Evolutionary conservation across 92 coral and sea anemone species (phyloP).

Genomic region (Meandrina meandrites): DNA sequence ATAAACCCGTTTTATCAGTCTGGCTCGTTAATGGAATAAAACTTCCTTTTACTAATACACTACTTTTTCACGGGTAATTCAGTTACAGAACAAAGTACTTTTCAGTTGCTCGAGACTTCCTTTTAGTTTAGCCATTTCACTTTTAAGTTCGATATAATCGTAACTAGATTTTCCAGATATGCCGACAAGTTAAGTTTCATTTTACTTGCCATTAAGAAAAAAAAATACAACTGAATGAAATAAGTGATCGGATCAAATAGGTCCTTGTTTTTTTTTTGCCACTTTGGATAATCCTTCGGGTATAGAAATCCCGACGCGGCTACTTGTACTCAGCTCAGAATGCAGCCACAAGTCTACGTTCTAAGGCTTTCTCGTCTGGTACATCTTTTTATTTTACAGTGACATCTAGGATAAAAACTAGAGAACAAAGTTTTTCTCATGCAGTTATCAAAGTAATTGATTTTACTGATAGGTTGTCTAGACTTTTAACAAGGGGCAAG

Average conservation of each 20-base stretch:
- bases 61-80: neutral
- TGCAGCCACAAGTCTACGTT: no score
- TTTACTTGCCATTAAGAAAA: neutral
- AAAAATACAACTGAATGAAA: neutral
- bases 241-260: neutral
- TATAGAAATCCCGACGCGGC: no score
- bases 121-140: neutral
- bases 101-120: neutral
- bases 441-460: no score
- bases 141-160: neutral
- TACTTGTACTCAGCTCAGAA: no score
- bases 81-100: no score
- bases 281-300: no score
- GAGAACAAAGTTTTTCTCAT: no score
- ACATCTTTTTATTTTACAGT: neutral
- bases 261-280: no score
- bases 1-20: neutral
- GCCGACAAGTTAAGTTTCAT: neutral
- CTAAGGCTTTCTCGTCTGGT: no score
- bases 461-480: no score
- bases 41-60: neutral
- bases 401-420: neutral
- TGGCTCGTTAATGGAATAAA: neutral
- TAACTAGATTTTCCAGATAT: neutral
- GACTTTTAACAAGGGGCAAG: neutral